These are phyloP conservation scores for Otolemur crassicaudatus DNA, from an alignment of 2,797 vertebrate genomes.

Conservation along the genomic window DNA sequence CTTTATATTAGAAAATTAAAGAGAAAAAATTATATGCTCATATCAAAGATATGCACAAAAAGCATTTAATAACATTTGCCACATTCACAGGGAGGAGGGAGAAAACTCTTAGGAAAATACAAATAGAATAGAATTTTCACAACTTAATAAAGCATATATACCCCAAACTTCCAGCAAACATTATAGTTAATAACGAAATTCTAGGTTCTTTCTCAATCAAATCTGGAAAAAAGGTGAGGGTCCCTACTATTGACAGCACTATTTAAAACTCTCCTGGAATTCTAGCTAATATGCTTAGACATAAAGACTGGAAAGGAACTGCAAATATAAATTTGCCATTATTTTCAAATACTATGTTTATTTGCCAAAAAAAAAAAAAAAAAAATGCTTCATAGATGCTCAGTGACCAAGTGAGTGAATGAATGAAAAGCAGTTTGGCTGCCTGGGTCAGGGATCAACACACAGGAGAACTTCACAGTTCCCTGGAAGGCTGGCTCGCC, in stretches of 20 bases:
- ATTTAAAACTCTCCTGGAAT: background rate
- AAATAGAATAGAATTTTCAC: slow-evolving; percentile 33
- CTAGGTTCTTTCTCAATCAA: background rate
- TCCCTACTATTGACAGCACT: background rate
- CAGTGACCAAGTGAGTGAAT: background rate
- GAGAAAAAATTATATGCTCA: background rate
- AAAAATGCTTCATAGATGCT: background rate
- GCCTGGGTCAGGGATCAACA: background rate
- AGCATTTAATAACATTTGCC: background rate
- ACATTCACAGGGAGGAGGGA: background rate
- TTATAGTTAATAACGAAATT: slow-evolving; percentile 18
- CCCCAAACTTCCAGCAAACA: background rate
- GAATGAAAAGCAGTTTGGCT: background rate
- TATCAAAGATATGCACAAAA: background rate
- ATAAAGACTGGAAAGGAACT: slow-evolving; percentile 3
- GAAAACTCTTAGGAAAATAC: slow-evolving; percentile 2
- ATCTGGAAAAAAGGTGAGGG: background rate
- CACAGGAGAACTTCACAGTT: background rate
- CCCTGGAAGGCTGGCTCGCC: background rate
- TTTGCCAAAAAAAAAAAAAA: background rate
- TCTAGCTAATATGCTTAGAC: background rate
- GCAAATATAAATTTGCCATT: background rate
- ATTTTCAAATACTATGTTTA: slow-evolving; percentile 37
- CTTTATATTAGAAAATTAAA: background rate
- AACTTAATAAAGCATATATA: background rate